Evolutionary conservation across 30 jellyfish, hydroid and myxozoan species (phyloP).

Genomic region (Aurelia coerulea): DNA sequence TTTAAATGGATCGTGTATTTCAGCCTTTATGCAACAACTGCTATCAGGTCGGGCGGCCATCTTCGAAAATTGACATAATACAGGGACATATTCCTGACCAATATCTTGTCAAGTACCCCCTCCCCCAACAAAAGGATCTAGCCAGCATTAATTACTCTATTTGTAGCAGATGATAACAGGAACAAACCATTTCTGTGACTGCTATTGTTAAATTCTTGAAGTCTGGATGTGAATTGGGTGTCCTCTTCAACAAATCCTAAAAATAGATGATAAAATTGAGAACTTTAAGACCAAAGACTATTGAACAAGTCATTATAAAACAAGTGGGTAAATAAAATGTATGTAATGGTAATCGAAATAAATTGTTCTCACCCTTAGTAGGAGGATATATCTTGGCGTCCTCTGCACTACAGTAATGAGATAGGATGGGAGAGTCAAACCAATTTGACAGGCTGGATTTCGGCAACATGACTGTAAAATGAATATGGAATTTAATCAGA

Average conservation of each 20-base stretch:
- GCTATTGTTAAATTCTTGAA: slow-evolving; percentile 54
- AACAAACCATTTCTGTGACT: slow-evolving; percentile 73
- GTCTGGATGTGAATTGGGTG: slow-evolving; percentile 86
- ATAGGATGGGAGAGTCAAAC: slow-evolving; percentile 95
- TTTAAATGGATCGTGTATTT: too few relatives aligned
- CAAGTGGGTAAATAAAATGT: too few relatives aligned
- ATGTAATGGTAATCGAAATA: too few relatives aligned
- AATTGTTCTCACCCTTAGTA: slow-evolving; percentile 63
- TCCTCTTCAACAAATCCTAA: slow-evolving; percentile 71
- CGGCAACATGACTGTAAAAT: slow-evolving; percentile 75
- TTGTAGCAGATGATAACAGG: neutral
- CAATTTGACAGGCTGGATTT: slow-evolving; percentile 90
- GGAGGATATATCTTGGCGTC: slow-evolving; percentile 89
- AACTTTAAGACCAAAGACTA: neutral
- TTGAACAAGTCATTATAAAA: too few relatives aligned
- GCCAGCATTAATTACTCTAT: too few relatives aligned
- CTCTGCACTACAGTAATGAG: slow-evolving; percentile 91
- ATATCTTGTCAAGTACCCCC: too few relatives aligned
- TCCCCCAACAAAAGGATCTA: too few relatives aligned
- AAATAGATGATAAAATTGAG: neutral
- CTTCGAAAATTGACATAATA: too few relatives aligned
- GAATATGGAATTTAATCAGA: neutral
- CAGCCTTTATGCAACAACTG: too few relatives aligned
- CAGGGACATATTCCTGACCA: too few relatives aligned
- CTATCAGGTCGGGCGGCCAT: too few relatives aligned